These are phyloP conservation scores for Ladona fulva DNA, from an alignment of 1,140 invertebrate species.

Conservation along the genomic window DNA sequence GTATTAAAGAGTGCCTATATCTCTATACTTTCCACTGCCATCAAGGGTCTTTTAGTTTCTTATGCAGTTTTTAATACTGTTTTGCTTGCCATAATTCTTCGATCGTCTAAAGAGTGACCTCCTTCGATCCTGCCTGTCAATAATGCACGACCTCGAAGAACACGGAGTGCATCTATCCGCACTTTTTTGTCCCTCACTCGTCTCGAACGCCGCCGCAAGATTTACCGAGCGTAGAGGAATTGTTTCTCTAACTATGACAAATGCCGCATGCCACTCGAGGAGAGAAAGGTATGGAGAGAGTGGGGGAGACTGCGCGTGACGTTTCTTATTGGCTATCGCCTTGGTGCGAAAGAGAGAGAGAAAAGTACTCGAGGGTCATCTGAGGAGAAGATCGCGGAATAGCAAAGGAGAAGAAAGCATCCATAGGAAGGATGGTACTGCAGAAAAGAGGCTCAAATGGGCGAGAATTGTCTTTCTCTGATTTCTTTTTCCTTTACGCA, in stretches of 20 bases:
- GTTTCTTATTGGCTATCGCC: neutral
- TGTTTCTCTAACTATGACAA: neutral
- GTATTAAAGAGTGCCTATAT: too few relatives aligned
- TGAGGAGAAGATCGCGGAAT: neutral
- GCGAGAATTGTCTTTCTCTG: too few relatives aligned
- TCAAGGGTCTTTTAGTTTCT: too few relatives aligned
- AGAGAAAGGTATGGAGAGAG: neutral
- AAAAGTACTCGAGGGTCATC: neutral
- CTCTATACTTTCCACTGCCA: too few relatives aligned
- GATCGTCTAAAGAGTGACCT: too few relatives aligned
- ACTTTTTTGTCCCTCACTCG: neutral
- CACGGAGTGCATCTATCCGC: too few relatives aligned
- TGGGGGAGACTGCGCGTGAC: neutral
- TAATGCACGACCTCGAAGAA: too few relatives aligned
- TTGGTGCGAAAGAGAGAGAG: neutral
- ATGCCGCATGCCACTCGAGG: neutral
- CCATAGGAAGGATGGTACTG: neutral
- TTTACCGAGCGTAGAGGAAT: neutral
- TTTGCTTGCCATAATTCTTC: too few relatives aligned
- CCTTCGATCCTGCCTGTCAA: too few relatives aligned
- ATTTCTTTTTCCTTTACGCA: too few relatives aligned
- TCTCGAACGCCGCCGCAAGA: neutral
- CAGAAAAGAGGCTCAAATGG: too few relatives aligned
- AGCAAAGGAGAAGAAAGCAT: neutral
- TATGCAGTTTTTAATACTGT: too few relatives aligned